Conservation (phyloP, 2,888 invertebrate genomes). For the Cactoblastis cactorum region DNA sequence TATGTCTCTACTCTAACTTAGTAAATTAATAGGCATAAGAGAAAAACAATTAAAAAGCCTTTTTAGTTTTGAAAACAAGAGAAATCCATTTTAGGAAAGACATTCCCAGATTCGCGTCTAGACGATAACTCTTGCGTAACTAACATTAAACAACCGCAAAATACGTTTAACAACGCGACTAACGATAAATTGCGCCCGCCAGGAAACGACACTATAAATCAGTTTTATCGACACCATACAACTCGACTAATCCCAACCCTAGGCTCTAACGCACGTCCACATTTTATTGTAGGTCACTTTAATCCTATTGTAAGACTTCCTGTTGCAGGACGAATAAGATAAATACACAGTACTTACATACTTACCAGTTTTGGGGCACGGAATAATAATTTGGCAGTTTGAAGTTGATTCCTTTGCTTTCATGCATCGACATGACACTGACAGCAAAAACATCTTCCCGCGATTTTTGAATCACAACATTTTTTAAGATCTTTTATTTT, state of each 20-base stretch:
- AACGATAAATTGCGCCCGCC: background rate
- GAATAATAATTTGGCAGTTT: slow-evolving; percentile 1
- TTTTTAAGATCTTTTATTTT: too few species aligned
- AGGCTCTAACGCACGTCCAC: slow-evolving; percentile 32
- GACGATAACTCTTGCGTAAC: too few species aligned
- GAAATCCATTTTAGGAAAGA: too few species aligned
- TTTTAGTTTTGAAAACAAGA: too few species aligned
- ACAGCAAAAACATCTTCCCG: too few species aligned
- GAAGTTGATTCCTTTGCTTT: background rate
- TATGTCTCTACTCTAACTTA: too few species aligned
- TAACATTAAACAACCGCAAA: background rate
- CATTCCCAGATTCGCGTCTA: too few species aligned
- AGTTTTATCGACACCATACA: slow-evolving; percentile 16
- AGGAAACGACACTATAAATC: slow-evolving; percentile 7
- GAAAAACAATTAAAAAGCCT: too few species aligned
- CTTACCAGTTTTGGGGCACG: background rate
- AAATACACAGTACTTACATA: slow-evolving; percentile 2
- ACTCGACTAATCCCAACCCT: slow-evolving; percentile 35
- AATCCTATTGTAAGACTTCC: slow-evolving; percentile 15
- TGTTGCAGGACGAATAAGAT: slow-evolving; percentile 8
- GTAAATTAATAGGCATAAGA: too few species aligned
- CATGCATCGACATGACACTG: too few species aligned
- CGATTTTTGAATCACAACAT: too few species aligned
- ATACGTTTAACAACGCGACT: background rate
- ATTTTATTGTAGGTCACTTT: slow-evolving; percentile 35